These are phyloP conservation scores for Gephyroberyx darwinii DNA, from an alignment of 2,797 vertebrate genomes.

Conservation along the genomic window DNA sequence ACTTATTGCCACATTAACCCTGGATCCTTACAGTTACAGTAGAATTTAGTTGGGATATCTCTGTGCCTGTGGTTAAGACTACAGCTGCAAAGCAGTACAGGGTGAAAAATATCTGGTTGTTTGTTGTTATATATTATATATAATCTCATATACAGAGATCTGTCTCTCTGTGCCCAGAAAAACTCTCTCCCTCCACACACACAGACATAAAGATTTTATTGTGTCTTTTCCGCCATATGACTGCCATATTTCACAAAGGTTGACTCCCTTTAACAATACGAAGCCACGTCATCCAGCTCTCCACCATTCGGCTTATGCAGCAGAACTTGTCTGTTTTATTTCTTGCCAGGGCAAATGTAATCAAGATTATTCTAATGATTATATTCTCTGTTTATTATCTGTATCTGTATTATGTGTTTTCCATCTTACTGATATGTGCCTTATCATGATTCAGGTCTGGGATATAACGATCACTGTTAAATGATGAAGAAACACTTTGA, in stretches of 20 bases:
- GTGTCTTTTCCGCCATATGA: not conserved
- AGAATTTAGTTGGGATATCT: not conserved
- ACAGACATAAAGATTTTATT: not conserved
- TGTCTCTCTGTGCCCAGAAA: not conserved
- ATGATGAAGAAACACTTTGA: constrained; percentile 38
- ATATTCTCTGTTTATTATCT: not conserved
- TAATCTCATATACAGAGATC: not conserved
- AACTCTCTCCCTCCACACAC: not conserved
- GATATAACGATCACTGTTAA: not conserved
- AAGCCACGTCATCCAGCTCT: constrained; percentile 7
- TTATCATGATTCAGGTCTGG: constrained; percentile 35
- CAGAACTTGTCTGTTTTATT: constrained; percentile 2
- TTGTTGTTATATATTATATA: not conserved
- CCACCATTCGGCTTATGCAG: constrained; percentile 16
- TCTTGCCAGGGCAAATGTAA: constrained; percentile 48
- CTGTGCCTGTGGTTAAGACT: not conserved
- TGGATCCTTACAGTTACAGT: not conserved
- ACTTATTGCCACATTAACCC: not conserved
- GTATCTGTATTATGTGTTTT: no score
- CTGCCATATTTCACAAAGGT: not conserved
- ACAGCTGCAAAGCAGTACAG: constrained; percentile 14
- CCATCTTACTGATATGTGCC: not conserved
- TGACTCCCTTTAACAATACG: not conserved
- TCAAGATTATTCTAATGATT: constrained; percentile 46
- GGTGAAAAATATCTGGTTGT: constrained; percentile 15